Conservation (phyloP, 2,888 invertebrate species). For the Buathra laborator region DNA sequence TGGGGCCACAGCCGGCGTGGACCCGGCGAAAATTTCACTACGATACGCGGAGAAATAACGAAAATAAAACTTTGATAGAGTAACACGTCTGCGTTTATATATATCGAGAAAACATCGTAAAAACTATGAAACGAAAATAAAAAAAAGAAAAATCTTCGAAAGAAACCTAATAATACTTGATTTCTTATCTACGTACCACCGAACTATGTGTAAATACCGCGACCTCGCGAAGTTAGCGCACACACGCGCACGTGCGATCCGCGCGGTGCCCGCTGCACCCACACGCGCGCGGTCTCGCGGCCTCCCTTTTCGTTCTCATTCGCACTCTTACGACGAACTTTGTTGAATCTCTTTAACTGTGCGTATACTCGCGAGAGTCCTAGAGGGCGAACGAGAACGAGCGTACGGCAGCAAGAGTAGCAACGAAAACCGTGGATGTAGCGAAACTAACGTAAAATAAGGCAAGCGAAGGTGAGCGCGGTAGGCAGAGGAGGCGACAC, state of each 20-base stretch:
- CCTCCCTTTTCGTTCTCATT: slow-evolving; percentile 50
- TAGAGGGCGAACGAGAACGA: neutral
- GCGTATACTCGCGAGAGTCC: slow-evolving; percentile 9
- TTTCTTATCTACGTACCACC: slow-evolving; percentile 5
- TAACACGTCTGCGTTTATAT: neutral
- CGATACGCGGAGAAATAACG: neutral
- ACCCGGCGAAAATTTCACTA: slow-evolving; percentile 26
- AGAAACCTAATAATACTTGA: slow-evolving; percentile 2
- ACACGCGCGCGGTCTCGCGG: slow-evolving; percentile 48
- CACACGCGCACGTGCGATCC: slow-evolving; percentile 68
- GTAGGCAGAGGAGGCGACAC: slow-evolving; percentile 35
- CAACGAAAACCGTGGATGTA: slow-evolving; percentile 24
- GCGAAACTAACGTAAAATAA: slow-evolving; percentile 18
- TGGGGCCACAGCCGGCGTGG: slow-evolving; percentile 38
- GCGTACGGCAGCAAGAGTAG: neutral
- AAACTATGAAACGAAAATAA: neutral
- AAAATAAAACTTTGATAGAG: neutral
- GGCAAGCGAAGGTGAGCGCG: slow-evolving; percentile 18
- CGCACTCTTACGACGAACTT: neutral
- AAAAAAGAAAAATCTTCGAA: neutral
- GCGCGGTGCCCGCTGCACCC: slow-evolving; percentile 65
- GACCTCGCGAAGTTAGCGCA: slow-evolving; percentile 61
- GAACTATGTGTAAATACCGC: slow-evolving; percentile 45
- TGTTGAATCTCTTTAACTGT: neutral
- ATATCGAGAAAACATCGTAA: neutral